These are phyloP conservation scores for Lithodes maja DNA, from an alignment of 2,888 invertebrate genomes.

Conservation along the genomic window DNA sequence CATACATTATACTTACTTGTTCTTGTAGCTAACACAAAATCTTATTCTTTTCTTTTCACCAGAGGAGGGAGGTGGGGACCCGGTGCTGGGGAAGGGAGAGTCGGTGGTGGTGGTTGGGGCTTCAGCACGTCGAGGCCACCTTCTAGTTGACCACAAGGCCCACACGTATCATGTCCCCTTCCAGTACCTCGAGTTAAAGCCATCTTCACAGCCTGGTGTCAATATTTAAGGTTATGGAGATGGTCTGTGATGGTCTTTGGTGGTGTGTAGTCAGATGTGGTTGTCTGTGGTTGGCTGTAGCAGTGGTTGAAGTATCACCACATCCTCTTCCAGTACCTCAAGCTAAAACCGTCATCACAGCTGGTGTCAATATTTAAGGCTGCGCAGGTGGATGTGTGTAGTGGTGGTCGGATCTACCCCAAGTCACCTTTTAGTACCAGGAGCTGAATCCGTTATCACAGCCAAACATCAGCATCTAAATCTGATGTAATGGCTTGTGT, in stretches of 20 bases:
- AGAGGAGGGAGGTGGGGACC: conserved; percentile 77
- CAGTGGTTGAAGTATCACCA: background rate
- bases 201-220: conserved; percentile 59
- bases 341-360: too few species aligned
- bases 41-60: conserved; percentile 13
- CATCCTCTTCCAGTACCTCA: too few species aligned
- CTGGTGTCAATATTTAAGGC: too few species aligned
- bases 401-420: too few species aligned
- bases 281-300: background rate
- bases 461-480: too few species aligned
- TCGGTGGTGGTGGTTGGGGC: conserved; percentile 91
- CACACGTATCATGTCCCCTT: conserved; percentile 86
- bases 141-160: conserved; percentile 88
- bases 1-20: background rate
- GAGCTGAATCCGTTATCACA: too few species aligned
- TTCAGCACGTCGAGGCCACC: conserved; percentile 88
- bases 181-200: conserved; percentile 84
- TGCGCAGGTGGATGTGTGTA: too few species aligned
- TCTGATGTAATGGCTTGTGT: too few species aligned
- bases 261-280: background rate
- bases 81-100: conserved; percentile 86
- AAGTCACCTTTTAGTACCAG: too few species aligned
- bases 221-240: conserved; percentile 38
- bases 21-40: background rate
- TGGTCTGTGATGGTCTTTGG: background rate